These are phyloP conservation scores for Gymnocypris eckloni DNA, from an alignment of 2,797 vertebrate genomes.

Conservation along the genomic window DNA sequence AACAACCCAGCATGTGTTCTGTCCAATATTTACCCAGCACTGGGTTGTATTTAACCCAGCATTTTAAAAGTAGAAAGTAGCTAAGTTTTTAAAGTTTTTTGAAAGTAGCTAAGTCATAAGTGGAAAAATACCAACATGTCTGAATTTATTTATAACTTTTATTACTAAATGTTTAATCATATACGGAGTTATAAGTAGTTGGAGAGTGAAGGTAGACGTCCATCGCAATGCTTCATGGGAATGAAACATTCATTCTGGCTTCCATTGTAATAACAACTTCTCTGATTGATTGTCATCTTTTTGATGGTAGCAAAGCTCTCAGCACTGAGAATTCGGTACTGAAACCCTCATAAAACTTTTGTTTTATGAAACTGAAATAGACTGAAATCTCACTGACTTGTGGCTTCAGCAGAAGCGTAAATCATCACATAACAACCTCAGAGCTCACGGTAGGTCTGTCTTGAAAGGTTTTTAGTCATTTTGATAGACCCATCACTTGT, in stretches of 20 bases:
- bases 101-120: not conserved
- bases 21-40: too few species aligned
- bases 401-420: not conserved
- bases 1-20: too few species aligned
- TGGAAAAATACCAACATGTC: not conserved
- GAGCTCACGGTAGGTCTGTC: not conserved
- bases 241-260: not conserved
- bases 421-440: not conserved
- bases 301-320: not conserved
- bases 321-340: not conserved
- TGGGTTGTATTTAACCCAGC: too few species aligned
- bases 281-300: not conserved
- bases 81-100: too few species aligned
- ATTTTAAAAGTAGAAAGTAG: too few species aligned
- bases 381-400: not conserved
- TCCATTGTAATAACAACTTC: not conserved
- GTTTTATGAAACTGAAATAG: not conserved
- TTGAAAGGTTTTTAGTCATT: not conserved
- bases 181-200: not conserved
- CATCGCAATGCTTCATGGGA: not conserved
- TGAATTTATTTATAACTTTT: not conserved
- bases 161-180: not conserved
- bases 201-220: not conserved
- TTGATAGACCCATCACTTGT: not conserved
- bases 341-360: not conserved